Base-by-base conservation (phyloP, 2,888 invertebrate genomes). In the Drosophila macrospina region DNA sequence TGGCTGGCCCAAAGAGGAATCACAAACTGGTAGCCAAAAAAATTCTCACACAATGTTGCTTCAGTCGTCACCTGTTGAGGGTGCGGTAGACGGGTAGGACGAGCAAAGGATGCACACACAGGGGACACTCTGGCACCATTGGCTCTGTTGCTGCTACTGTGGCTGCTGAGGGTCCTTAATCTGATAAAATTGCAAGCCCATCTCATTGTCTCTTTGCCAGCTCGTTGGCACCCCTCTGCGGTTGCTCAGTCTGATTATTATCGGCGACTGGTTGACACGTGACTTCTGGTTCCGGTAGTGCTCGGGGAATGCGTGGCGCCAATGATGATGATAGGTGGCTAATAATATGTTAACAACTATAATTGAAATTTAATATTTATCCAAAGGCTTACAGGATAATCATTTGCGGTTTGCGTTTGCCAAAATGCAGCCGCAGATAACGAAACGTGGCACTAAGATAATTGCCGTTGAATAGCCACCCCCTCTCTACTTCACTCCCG, bases 331-430 rank as follows among this genome's bases (percentile, higher is more conserved):
- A 80, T 80, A 61, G 69, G 24, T 50, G 67, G 87, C 87, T 86
- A 87, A 86, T 86, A 86, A 86, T 78, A 87, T 80, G 83, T 81
- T 82, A 89, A 90, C 78, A 69, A 82, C 86, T 81, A 81, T 91
- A 91, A 92, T 91, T 91, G 91, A 90, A 91, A 91, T 91, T 91
- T 89, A 91, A 91, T 91, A 91, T 92, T 90, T 90, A 86, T 85
- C 76, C 81, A 89, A 91, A 79, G 88, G 88, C 83, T 91, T 90
- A 90, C 72, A 83, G 79, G 88, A 89, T 89, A 86, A 86, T 70
- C 86, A 80, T 86, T 89, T 86, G 86, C 84, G 89, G 89, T 81
- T 86, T 76, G 5, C 34, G 13, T 30, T 62, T 48, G 77, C 78
- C 78, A 78, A 81, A 76, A 61, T 42, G 69, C 59, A 56, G 55